Conservation (phyloP, 2,113 vertebrate genomes). For the Stercorarius parasiticus region DNA sequence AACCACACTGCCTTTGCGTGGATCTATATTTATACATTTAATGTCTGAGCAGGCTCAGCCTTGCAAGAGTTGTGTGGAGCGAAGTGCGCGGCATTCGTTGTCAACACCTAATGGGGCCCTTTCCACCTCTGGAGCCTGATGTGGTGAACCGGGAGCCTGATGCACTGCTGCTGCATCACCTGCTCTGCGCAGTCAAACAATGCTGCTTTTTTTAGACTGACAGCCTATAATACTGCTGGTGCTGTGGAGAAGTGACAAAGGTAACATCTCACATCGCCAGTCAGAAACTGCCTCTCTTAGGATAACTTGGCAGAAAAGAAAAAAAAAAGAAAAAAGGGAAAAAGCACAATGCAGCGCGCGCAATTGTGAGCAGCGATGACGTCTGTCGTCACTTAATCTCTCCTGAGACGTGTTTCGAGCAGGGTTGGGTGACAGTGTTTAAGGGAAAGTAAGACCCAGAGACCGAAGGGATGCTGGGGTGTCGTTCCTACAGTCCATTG, state of each 20-base stretch:
- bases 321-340: background rate
- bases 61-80: background rate
- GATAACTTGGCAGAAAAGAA: constrained; percentile 35
- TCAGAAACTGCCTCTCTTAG: constrained; percentile 49
- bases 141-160: background rate
- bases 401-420: constrained; percentile 8
- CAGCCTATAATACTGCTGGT: constrained; percentile 18
- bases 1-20: background rate
- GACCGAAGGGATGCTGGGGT: background rate
- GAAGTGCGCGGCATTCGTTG: background rate
- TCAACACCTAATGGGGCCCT: constrained; percentile 15
- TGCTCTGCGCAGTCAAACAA: background rate
- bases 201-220: constrained; percentile 65
- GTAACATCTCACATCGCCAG: constrained; percentile 29
- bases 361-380: constrained; percentile 43
- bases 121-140: constrained; percentile 14
- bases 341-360: constrained; percentile 5
- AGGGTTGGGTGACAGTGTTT: constrained; percentile 10
- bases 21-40: constrained; percentile 12
- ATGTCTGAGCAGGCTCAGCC: background rate
- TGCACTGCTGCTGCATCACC: background rate
- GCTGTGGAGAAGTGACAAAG: constrained; percentile 27
- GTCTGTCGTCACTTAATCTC: constrained; percentile 33
- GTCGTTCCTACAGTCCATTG: background rate
- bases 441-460: constrained; percentile 1